Conservation (phyloP, 2,797 vertebrate genomes). For the Petrocephalus schoutedeni region DNA sequence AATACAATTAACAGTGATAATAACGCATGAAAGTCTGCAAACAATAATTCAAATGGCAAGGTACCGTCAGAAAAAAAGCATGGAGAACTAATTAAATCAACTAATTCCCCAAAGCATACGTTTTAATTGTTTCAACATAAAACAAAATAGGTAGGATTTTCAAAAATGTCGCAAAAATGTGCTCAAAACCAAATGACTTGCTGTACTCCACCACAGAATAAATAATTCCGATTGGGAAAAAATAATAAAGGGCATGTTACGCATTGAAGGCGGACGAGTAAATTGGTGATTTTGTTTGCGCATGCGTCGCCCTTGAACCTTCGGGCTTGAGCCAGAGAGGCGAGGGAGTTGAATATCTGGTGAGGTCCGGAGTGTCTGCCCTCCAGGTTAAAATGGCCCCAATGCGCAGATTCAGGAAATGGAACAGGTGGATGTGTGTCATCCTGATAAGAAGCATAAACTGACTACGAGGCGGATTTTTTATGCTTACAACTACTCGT, state of each 20-base stretch:
- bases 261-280: not conserved
- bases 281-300: not conserved
- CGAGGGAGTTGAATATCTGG: not conserved
- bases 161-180: not conserved
- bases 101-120: not conserved
- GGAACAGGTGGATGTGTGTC: conserved; percentile 58
- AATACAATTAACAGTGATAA: not conserved
- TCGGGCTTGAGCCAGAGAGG: not conserved
- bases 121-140: not conserved
- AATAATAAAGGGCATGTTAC: not conserved
- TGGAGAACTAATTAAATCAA: not conserved
- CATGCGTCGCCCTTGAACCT: not conserved
- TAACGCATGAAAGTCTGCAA: not conserved
- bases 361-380: not conserved
- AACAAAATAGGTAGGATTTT: not conserved
- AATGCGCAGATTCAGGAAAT: conserved; percentile 55
- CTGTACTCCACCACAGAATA: not conserved
- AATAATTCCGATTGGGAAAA: not conserved
- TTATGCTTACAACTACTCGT: not conserved
- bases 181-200: not conserved
- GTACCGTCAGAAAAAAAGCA: not conserved
- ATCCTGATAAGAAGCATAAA: not conserved
- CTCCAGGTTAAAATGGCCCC: conserved; percentile 27
- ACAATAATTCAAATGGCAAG: not conserved
- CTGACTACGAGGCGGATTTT: not conserved